Evolutionary conservation across 30 jellyfish, hydroid and myxozoan genomes (phyloP).

Genomic region (Cassiopea xamachana): DNA sequence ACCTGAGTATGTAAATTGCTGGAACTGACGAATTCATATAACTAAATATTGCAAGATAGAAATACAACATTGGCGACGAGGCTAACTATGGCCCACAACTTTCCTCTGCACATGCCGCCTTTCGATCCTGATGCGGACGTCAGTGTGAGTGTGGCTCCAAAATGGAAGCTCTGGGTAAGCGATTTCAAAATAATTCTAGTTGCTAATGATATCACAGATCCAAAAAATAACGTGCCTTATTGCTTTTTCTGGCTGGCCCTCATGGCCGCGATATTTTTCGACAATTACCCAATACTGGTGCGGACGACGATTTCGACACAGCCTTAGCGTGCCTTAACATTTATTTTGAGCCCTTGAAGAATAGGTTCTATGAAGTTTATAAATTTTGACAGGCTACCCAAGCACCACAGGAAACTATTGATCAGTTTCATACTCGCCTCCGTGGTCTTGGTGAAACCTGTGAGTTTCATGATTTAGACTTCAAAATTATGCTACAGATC

Average conservation of each 20-base stretch:
- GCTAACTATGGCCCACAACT: not conserved
- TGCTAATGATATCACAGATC: conserved; percentile 3
- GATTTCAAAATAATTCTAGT: conserved; percentile 6
- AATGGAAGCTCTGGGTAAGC: conserved; percentile 24
- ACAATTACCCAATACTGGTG: conserved; percentile 54
- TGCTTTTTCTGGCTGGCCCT: conserved; percentile 40
- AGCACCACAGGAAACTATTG: conserved; percentile 43
- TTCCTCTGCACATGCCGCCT: not conserved
- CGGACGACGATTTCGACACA: not conserved
- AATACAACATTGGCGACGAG: not conserved
- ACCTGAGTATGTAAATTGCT: too few species aligned
- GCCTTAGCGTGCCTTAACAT: conserved; percentile 34
- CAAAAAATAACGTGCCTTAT: conserved; percentile 31
- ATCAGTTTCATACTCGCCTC: conserved; percentile 37
- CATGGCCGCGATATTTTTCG: conserved; percentile 49
- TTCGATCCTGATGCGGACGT: conserved; percentile 14
- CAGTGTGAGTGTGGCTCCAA: conserved; percentile 2
- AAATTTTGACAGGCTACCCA: conserved; percentile 43
- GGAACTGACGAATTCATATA: too few species aligned
- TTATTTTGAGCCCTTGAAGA: not conserved
- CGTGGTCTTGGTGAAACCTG: conserved; percentile 53
- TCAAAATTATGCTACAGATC: conserved; percentile 15
- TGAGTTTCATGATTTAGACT: conserved; percentile 18
- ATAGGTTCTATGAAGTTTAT: conserved; percentile 38
- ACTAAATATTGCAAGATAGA: too few species aligned